Conservation (phyloP, 2,113 vertebrate species). For the Machaerirhynchus nigripectus region DNA sequence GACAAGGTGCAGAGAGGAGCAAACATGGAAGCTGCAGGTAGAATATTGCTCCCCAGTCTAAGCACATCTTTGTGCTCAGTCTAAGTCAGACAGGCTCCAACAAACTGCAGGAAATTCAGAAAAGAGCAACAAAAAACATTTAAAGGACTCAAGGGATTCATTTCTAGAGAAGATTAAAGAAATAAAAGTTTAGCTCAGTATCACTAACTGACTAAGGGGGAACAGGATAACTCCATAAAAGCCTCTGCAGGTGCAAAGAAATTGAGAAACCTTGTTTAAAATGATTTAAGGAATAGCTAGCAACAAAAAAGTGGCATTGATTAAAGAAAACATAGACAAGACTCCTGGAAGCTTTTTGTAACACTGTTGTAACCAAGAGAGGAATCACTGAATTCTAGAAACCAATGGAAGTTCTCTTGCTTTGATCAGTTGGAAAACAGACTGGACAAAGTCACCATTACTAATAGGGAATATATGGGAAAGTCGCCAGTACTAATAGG, state of each 20-base stretch:
- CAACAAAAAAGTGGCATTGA: neutral
- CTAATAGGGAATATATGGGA: neutral
- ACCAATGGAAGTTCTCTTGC: neutral
- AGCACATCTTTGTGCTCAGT: neutral
- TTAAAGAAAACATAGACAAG: neutral
- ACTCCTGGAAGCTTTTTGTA: neutral
- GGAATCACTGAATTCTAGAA: neutral
- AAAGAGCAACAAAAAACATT: neutral
- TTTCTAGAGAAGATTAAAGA: slow-evolving; percentile 17
- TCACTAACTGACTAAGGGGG: neutral
- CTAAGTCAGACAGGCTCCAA: neutral
- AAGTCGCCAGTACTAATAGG: neutral
- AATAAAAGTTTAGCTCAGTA: neutral
- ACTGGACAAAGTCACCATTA: neutral
- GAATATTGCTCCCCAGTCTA: neutral
- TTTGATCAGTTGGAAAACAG: neutral
- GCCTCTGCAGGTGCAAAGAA: slow-evolving; percentile 3
- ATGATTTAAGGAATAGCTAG: neutral
- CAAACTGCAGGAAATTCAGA: neutral
- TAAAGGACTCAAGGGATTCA: neutral
- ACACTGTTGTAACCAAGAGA: neutral
- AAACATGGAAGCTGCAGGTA: neutral
- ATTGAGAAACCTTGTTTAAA: neutral
- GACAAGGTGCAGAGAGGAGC: neutral
- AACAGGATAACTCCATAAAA: neutral